phyloP scores from a whole-genome alignment of 2,113 vertebrate species.

The Tor tambroides region DNA sequence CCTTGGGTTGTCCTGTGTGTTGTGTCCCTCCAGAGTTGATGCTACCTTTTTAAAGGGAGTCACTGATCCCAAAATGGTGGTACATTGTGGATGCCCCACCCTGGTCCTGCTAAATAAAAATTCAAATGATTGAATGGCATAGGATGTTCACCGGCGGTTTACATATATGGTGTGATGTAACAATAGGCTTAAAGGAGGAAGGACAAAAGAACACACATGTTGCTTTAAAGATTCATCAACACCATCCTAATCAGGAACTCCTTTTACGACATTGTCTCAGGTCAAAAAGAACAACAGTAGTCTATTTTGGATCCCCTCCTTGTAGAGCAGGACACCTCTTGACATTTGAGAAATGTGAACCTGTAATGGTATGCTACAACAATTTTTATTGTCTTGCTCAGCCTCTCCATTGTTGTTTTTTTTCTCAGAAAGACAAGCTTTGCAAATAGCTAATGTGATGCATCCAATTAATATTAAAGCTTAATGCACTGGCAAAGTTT shows the following conservation, averaged over 20 bases:
- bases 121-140: not conserved
- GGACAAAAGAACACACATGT: constrained; percentile 13
- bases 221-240: constrained; percentile 8
- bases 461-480: not conserved
- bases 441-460: not conserved
- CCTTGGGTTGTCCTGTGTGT: constrained; percentile 31
- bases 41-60: constrained; percentile 24
- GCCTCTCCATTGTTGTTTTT: not conserved
- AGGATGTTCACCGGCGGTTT: not conserved
- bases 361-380: not conserved
- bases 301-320: constrained; percentile 24
- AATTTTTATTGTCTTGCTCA: not conserved
- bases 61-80: constrained; percentile 40
- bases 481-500: not conserved
- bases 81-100: not conserved
- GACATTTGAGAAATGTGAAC: constrained; percentile 14
- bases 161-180: constrained; percentile 42
- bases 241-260: constrained; percentile 14
- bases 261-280: constrained; percentile 35
- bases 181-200: constrained; percentile 18
- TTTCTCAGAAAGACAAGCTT: not conserved
- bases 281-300: constrained; percentile 18
- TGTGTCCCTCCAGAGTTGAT: constrained; percentile 21
- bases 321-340: not conserved
- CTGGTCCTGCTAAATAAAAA: constrained; percentile 12